Evolutionary conservation across 2,797 vertebrate genomes (phyloP).

Genomic region (Gallinago stenura): DNA sequence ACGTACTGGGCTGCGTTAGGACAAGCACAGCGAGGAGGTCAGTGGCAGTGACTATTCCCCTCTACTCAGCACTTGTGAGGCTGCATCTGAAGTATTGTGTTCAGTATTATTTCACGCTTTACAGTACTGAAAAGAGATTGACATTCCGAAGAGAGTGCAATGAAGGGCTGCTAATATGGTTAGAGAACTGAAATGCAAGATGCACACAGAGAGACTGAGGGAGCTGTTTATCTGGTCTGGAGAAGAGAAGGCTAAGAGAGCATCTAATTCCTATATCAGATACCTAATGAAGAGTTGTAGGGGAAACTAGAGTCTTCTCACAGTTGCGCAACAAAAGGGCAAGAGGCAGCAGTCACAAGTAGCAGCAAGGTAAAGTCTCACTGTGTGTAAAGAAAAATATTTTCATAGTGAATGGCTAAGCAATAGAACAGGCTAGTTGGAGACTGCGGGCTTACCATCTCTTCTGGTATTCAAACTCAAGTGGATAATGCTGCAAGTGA

Average conservation of each 20-base stretch:
- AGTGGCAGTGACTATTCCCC: background rate
- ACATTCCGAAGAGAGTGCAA: background rate
- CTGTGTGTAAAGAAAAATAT: background rate
- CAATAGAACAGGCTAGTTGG: background rate
- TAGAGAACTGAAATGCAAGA: background rate
- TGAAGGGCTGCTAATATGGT: background rate
- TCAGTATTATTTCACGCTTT: background rate
- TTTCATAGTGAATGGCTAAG: background rate
- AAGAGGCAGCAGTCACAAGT: background rate
- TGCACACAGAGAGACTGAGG: background rate
- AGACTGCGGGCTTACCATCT: background rate
- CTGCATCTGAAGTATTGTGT: background rate
- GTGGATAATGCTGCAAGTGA: background rate
- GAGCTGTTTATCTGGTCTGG: background rate
- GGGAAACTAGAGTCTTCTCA: background rate
- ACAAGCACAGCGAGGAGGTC: fast-evolving
- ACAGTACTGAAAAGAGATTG: background rate
- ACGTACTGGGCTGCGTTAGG: fast-evolving
- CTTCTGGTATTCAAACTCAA: background rate
- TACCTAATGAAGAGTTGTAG: background rate
- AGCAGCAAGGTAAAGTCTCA: background rate
- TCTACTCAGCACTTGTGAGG: background rate
- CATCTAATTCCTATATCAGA: background rate
- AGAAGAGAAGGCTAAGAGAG: background rate
- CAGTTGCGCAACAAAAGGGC: background rate